phyloP scores from a whole-genome alignment of 1,140 invertebrate species.

The Lepidotrigona ventralis region DNA sequence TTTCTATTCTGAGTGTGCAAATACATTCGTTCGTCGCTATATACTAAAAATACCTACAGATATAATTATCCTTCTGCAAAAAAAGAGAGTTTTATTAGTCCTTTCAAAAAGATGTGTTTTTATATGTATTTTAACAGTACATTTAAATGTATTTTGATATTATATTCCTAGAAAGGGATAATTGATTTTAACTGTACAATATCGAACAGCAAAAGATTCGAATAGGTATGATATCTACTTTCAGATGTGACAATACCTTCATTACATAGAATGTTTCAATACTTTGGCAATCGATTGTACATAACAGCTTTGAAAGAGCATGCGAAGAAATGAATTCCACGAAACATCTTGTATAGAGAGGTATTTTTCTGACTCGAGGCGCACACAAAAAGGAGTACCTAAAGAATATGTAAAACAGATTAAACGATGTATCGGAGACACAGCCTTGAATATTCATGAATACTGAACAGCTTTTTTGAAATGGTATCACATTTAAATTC shows the following conservation, averaged over 20 bases:
- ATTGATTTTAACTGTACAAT: background rate
- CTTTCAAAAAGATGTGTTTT: background rate
- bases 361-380: background rate
- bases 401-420: constrained; percentile 21
- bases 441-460: constrained; percentile 28
- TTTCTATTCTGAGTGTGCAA: no score
- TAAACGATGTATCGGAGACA: constrained; percentile 21
- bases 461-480: constrained; percentile 25
- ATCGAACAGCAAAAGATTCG: background rate
- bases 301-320: background rate
- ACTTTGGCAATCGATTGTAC: background rate
- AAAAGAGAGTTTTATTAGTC: background rate
- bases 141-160: no score
- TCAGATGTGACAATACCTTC: background rate
- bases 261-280: background rate
- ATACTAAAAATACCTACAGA: background rate
- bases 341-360: background rate
- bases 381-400: background rate
- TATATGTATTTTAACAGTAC: no score
- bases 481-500: constrained; percentile 27
- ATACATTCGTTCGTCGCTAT: no score
- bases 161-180: no score
- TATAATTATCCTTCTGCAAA: background rate
- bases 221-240: background rate
- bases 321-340: background rate